These are phyloP conservation scores for Gyrodactylus bullatarudis DNA, from an alignment of 1,140 invertebrate genomes.

Conservation along the genomic window DNA sequence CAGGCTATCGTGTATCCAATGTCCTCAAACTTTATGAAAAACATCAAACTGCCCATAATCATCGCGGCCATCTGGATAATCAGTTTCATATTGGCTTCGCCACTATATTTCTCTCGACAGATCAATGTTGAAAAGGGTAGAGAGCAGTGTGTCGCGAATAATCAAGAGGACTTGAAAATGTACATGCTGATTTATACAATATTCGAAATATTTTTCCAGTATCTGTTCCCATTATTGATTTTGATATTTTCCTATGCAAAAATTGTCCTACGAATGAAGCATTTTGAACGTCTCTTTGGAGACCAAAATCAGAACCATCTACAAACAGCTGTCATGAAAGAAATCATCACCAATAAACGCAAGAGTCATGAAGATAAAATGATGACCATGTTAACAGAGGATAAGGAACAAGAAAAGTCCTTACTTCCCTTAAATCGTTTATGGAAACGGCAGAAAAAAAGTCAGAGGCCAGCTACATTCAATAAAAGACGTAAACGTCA, in stretches of 20 bases:
- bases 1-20: background rate
- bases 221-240: background rate
- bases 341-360: no score
- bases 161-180: background rate
- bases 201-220: background rate
- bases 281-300: background rate
- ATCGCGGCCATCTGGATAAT: background rate
- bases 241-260: background rate
- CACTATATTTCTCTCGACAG: background rate
- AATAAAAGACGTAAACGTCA: slow-evolving; percentile 7
- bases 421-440: no score
- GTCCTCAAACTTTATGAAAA: background rate
- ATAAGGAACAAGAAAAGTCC: no score
- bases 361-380: no score
- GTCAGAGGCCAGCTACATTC: background rate
- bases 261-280: background rate
- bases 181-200: background rate
- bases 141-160: no score
- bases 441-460: background rate
- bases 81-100: background rate
- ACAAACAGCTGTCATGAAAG: background rate
- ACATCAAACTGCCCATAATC: background rate
- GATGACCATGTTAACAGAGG: no score
- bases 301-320: background rate
- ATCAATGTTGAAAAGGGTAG: no score